Conservation (phyloP, 2,888 invertebrate species). For the Tachina grossa region DNA sequence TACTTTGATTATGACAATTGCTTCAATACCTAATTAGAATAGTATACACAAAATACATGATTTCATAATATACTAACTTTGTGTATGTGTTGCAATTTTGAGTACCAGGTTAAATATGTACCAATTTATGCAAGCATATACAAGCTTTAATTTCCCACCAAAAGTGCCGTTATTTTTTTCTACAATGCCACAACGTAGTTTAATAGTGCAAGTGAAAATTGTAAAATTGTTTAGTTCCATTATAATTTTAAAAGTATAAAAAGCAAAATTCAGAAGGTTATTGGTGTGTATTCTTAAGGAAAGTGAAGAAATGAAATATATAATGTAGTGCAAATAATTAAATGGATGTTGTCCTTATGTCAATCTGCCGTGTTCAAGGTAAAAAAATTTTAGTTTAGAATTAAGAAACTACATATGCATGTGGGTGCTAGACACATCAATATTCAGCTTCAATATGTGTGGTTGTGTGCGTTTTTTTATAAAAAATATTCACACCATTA, state of each 20-base stretch:
- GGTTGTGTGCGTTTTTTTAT: too few species aligned
- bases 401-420: too few species aligned
- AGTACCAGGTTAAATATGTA: background rate
- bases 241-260: background rate
- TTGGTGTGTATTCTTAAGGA: background rate
- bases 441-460: too few species aligned
- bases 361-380: too few species aligned
- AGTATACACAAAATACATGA: background rate
- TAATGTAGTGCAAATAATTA: too few species aligned
- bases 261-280: background rate
- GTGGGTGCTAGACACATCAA: too few species aligned
- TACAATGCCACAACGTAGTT: background rate
- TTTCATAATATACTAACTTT: background rate
- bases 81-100: background rate
- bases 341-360: too few species aligned
- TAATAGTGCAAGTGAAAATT: slow-evolving; percentile 26
- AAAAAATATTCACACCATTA: too few species aligned
- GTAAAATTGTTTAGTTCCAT: background rate
- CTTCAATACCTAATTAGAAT: too few species aligned
- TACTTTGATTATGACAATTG: too few species aligned
- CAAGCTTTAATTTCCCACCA: slow-evolving; percentile 21
- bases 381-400: too few species aligned
- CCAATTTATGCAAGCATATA: slow-evolving; percentile 2
- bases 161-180: slow-evolving; percentile 9
- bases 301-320: slow-evolving; percentile 1